Conservation (phyloP, 1,140 invertebrate species). For the Magallana gigas region DNA sequence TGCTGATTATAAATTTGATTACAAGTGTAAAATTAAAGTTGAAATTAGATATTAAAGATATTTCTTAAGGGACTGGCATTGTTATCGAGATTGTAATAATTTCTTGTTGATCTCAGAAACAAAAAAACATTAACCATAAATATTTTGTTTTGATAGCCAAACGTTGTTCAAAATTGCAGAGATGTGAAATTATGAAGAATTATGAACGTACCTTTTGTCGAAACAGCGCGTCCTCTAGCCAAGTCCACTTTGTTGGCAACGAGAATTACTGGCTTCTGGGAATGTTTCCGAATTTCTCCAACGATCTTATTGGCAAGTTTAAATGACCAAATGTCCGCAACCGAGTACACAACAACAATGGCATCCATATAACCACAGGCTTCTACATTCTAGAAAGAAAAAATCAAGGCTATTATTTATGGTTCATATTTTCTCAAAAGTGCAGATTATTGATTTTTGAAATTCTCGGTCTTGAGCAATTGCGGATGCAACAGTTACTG, state of each 20-base stretch:
- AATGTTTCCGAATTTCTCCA: not conserved
- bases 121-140: too few species aligned
- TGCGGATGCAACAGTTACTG: not conserved
- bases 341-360: not conserved
- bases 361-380: not conserved
- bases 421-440: not conserved
- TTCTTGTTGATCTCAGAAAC: too few species aligned
- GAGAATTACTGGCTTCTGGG: constrained; percentile 89
- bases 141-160: too few species aligned
- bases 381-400: not conserved
- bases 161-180: too few species aligned
- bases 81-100: too few species aligned
- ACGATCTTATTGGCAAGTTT: not conserved
- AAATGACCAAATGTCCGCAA: not conserved
- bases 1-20: too few species aligned
- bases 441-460: not conserved
- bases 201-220: constrained; percentile 87
- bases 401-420: not conserved
- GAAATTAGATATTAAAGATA: too few species aligned
- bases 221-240: constrained; percentile 90
- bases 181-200: not conserved
- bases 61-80: too few species aligned
- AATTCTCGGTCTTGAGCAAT: not conserved
- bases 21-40: too few species aligned
- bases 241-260: constrained; percentile 98